Evolutionary conservation across 1,140 invertebrate species (phyloP).

Genomic region (Vollenhovia emeryi): DNA sequence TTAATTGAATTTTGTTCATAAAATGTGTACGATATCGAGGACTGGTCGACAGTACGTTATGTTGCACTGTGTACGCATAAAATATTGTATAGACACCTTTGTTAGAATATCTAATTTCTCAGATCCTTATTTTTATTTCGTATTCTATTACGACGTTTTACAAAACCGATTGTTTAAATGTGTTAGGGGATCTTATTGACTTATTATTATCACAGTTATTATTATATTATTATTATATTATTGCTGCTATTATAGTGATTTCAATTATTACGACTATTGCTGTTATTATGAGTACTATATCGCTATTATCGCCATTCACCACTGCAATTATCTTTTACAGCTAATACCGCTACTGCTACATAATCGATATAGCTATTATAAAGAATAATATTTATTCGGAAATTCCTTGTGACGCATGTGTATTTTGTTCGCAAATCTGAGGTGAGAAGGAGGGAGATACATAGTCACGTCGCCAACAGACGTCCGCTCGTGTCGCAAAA

Average conservation of each 20-base stretch:
- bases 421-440: constrained; percentile 36
- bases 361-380: constrained; percentile 53
- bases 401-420: constrained; percentile 58
- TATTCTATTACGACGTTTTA: constrained; percentile 71
- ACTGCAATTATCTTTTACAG: constrained; percentile 50
- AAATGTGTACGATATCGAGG: constrained; percentile 80
- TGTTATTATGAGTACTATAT: constrained; percentile 51
- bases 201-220: constrained; percentile 74
- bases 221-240: constrained; percentile 68
- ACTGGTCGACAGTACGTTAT: constrained; percentile 82
- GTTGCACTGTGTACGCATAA: constrained; percentile 76
- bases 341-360: constrained; percentile 34
- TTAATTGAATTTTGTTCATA: constrained; percentile 68
- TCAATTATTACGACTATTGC: constrained; percentile 58
- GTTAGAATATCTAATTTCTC: constrained; percentile 76
- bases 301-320: constrained; percentile 48
- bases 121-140: constrained; percentile 73
- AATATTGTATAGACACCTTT: constrained; percentile 81
- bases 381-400: constrained; percentile 55
- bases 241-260: constrained; percentile 55
- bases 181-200: constrained; percentile 69
- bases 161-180: constrained; percentile 72
- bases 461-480: constrained; percentile 19
- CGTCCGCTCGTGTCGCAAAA: constrained; percentile 11
- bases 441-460: constrained; percentile 6